These are phyloP conservation scores for Sylvia atricapilla DNA, from an alignment of 2,113 vertebrate genomes.

Conservation along the genomic window DNA sequence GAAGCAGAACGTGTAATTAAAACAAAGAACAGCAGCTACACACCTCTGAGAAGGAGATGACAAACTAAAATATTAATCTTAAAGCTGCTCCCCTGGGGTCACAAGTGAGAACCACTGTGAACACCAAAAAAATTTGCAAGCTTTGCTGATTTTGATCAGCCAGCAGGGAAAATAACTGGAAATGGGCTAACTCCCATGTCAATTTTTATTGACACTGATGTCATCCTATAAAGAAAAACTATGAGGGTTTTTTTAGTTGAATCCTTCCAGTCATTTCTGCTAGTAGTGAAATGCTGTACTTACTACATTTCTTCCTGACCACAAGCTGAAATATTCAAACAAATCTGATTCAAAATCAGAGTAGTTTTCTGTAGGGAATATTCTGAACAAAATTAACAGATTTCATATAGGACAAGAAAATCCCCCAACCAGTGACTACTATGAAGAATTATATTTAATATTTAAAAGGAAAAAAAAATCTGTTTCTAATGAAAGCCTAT, in stretches of 20 bases:
- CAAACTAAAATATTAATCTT: background rate
- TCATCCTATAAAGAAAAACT: background rate
- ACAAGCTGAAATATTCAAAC: background rate
- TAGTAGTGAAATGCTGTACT: fast-evolving
- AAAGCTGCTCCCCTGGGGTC: background rate
- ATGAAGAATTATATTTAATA: background rate
- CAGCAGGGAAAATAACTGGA: background rate
- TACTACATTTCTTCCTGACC: background rate
- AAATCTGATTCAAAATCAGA: background rate
- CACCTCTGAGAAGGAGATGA: background rate
- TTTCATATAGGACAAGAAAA: background rate
- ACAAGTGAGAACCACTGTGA: background rate
- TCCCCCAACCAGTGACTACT: background rate
- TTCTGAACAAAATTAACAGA: background rate
- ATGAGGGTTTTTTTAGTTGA: background rate
- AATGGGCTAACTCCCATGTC: background rate
- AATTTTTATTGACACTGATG: background rate
- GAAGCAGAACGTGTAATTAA: background rate
- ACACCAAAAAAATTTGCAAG: background rate
- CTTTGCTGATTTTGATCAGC: background rate
- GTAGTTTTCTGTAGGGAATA: background rate
- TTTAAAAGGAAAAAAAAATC: background rate
- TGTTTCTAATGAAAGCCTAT: background rate
- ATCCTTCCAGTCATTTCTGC: background rate
- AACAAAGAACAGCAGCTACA: background rate